Base-by-base conservation (phyloP, 2,888 invertebrate genomes). In the Criorhina ranunculi region DNA sequence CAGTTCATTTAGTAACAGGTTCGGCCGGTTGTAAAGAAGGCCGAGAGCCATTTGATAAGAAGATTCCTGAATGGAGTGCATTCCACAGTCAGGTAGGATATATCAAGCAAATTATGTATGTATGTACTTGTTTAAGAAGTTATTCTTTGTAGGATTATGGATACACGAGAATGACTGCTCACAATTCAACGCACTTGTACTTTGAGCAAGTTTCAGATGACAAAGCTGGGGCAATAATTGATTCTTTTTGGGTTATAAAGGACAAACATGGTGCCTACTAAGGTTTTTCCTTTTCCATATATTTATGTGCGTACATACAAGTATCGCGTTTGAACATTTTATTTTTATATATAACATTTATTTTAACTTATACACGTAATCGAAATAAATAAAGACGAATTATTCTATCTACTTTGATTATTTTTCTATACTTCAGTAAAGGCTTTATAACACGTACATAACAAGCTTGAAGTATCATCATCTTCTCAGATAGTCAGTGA, bases 1-100 rank as follows among this genome's bases (percentile, higher is more conserved):
- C 99, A 0, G 95, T 99, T 0, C 99, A 99, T 90, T 94, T 99
- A 89, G 95, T 94, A 88, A 96, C 97, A 8, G 98, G 98, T 49
- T 97, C 97, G 0, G 97, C 97, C 5, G 98, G 98, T 8, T 97
- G 97, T 88, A 94, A 94, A 82, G 97, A 98, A 90, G 94, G 95
- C 0, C 95, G 95, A n/a, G 98, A 98, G 88, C 92, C 93, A 0
- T 97, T 97, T 89, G 91, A 93, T 15, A 90, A 93, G 66, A 24
- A 79, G 0, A 89, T 90, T 80, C 95, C 95, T 0, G 89, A 92
- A 0, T 98, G 97, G 97, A 96, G 97, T 59, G 98, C 98, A 0
- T 95, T 96, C 91, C 94, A 96, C 31, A 96, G 95, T 87, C 93
- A 91, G 72, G 90, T 90, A 64, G 46, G 57, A 70, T 40, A 15